phyloP scores from a whole-genome alignment of 2,113 vertebrate genomes.

The Tupaia chinensis region DNA sequence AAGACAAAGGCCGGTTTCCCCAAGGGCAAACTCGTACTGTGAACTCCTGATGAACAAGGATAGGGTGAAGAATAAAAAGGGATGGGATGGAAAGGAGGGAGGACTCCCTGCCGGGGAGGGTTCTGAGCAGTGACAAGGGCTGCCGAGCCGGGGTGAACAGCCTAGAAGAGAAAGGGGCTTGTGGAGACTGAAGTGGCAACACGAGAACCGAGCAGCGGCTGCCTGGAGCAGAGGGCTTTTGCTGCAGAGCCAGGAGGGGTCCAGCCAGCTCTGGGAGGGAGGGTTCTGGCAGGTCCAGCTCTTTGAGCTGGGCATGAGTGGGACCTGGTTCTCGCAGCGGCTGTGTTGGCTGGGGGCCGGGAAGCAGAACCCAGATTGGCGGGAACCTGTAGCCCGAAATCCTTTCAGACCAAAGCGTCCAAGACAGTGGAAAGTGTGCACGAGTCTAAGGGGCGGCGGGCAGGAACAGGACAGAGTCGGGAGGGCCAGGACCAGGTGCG shows the following conservation, averaged over 20 bases:
- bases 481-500: not conserved
- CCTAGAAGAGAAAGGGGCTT: not conserved
- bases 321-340: not conserved
- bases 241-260: not conserved
- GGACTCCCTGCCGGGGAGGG: not conserved
- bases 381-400: not conserved
- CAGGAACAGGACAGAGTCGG: not conserved
- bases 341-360: not conserved
- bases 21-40: not conserved
- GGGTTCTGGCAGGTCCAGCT: rapidly evolving
- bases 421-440: not conserved
- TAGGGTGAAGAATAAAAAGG: not conserved
- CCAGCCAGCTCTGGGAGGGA: not conserved
- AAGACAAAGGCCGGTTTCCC: not conserved
- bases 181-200: not conserved
- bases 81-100: not conserved
- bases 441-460: not conserved
- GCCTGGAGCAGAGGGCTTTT: not conserved
- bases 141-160: not conserved
- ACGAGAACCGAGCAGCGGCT: not conserved
- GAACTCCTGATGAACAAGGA: not conserved
- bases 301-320: not conserved
- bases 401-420: not conserved
- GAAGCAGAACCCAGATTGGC: rapidly evolving
- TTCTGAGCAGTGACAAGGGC: not conserved